Evolutionary conservation across 1,140 invertebrate species (phyloP), one percentile per base, ranked within the genome.

Genomic region (Euschistus heros): DNA sequence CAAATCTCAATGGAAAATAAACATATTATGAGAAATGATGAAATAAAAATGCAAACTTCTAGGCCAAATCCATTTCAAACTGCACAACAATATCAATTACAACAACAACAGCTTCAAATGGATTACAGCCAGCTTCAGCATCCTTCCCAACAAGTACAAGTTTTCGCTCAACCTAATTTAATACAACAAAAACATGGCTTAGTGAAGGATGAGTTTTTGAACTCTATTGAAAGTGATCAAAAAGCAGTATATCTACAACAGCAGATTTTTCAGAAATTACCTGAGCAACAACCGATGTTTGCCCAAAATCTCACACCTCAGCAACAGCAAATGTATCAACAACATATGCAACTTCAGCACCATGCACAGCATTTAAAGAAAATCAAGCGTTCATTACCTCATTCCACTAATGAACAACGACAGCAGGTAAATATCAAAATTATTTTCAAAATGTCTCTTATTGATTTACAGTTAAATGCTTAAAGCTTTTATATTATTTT

Each of bases 341-440:
- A 76, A 65, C 75, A 77, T 67, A 77, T 76, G 75, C 76, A 77
- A 63, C 68, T 77, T n/a, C 76, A 76, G 63, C 76, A 77, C 62
- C 75, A 77, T 68, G 72, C 73, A 60, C 75, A 76, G 67, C 76
- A 78, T 66, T 68, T 77, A 30, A 78, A 76, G 68, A 79, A 79
- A 70, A 75, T 76, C 60, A 72, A 73, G 61, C 72, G 76, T 62
- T 69, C 73, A 15, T 67, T 74, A 42, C 73, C 74, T 22, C 72
- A 72, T 37, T 66, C 65, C 8, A 30, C 63, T 20, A 33, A 24
- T 55, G 62, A 69, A 10, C 57, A 64, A 65, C 55, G 62, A 62
- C 65, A 67, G 22, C 66, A 67, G 62, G 27, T 67, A 37, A 66
- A 42, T 15, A 2, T 20, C 15, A 2, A 42, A 18, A 0, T 18